Base-by-base conservation (phyloP, 1,140 invertebrate species). In the Eurosta solidaginis region DNA sequence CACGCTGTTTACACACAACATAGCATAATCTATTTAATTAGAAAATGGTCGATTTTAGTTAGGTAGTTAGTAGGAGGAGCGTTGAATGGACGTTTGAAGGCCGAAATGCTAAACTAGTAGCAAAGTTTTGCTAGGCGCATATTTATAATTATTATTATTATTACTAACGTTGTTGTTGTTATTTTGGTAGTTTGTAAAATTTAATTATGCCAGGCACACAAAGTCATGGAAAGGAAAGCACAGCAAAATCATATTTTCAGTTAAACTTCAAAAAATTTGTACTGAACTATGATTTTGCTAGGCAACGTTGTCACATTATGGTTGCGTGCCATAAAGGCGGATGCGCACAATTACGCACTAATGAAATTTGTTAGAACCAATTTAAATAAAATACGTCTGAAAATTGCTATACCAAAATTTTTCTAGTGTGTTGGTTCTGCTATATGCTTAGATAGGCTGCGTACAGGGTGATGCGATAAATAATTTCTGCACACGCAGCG, bases 301-400 rank as follows among this genome's bases (percentile, higher is more conserved):
- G 22, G 25, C 20, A 54, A 54, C 50, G 12, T 25, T 20, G 20
- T 3, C n/a, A 9, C 2, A 14, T 22, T n/a, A n/a, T n/a, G n/a
- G 3, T 10, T 33, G 33, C 59, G n/a, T n/a, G 33, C 59, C 3
- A 29, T n/a, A 7, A 20, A 68, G 33, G 59, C 59, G 54, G 27
- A 2, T 33, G 27, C 17, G 54, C 27, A 40, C n/a, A 22, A 40
- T 12, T 59, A 36, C 12, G 59, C 59, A 33, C 17, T 68, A 68
- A 68, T 68, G 59, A 68, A 68, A 68, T 68, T 42, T 22, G 59
- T 68, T 68, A 40, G 36, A n/a, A n/a, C n/a, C n/a, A 40, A 68
- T 68, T 68, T 68, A 68, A 68, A 68, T 68, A 20, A 33, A n/a
- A 68, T 68, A 20, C 59, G 59, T 9, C 59, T 29, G 22, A 68